These are phyloP conservation scores for Dromas ardeola DNA, from an alignment of 2,113 vertebrate species.

Conservation along the genomic window DNA sequence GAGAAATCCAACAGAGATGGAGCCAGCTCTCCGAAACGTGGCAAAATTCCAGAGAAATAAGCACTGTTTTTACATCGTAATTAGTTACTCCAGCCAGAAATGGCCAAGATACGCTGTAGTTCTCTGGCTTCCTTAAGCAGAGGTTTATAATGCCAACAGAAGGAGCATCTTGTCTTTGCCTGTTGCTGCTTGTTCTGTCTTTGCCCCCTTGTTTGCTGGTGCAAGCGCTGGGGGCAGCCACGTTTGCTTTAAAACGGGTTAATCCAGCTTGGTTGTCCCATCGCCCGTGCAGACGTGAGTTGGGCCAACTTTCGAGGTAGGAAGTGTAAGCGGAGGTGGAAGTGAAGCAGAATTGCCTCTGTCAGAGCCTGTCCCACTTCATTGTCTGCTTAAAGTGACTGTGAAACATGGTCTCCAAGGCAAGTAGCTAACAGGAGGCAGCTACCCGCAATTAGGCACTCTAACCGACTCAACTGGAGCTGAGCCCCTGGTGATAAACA, in stretches of 20 bases:
- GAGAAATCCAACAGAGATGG: not conserved
- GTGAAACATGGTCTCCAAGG: not conserved
- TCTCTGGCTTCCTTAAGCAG: not conserved
- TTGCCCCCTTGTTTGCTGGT: not conserved
- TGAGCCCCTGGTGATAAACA: not conserved
- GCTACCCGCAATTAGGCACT: not conserved
- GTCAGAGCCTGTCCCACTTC: not conserved
- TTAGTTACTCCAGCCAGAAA: not conserved
- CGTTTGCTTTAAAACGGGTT: not conserved
- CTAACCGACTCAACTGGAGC: not conserved
- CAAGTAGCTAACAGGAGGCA: not conserved
- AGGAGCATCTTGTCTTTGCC: not conserved
- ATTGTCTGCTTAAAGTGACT: not conserved
- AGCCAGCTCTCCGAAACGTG: not conserved
- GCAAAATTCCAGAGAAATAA: not conserved
- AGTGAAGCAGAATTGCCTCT: not conserved
- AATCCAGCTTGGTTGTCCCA: not conserved
- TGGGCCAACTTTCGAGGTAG: not conserved
- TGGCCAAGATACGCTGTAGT: not conserved
- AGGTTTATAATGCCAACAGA: not conserved
- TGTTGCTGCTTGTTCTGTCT: not conserved
- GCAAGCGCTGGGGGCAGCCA: not conserved
- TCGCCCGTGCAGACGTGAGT: fast-evolving
- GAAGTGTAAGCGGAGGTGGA: not conserved
- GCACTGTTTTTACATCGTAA: not conserved